A percentile compares a stretch with the other conserved stretches of the same genome.
phyloP scores from a whole-genome alignment of 2,888 invertebrate species.

The Pristionchus maxplancki region DNA sequence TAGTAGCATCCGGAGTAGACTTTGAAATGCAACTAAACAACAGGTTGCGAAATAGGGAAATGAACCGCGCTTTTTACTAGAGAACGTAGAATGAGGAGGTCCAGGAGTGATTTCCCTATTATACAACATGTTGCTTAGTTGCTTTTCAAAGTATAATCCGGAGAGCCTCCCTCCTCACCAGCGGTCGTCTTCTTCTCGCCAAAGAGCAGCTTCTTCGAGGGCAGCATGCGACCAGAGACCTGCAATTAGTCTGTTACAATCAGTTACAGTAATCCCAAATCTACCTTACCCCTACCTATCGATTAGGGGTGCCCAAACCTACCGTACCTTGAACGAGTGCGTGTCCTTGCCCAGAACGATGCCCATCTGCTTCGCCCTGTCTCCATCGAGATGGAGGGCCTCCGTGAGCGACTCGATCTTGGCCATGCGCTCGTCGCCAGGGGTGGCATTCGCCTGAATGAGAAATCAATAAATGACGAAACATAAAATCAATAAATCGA shows the following conservation, averaged over 20 bases:
- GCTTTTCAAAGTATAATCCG: too few relatives aligned
- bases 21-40: too few relatives aligned
- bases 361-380: constrained; percentile 4
- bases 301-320: too few relatives aligned
- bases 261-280: neutral
- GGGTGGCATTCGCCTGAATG: constrained; percentile 14
- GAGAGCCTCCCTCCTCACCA: neutral
- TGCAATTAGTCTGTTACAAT: neutral
- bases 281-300: neutral
- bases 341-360: neutral
- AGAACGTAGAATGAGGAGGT: too few relatives aligned
- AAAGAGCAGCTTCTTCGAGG: neutral
- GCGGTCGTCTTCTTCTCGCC: neutral
- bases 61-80: neutral
- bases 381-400: constrained; percentile 23
- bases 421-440: neutral
- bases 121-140: too few relatives aligned
- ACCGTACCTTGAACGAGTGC: neutral
- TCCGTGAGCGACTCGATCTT: constrained; percentile 20
- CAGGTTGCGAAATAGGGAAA: too few relatives aligned
- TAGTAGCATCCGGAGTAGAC: too few relatives aligned
- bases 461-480: too few relatives aligned
- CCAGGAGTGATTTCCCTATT: neutral
- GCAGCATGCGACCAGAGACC: constrained; percentile 1
- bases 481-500: too few relatives aligned